phyloP scores from a whole-genome alignment of 2,888 invertebrate species.

The Nycteola revayana region DNA sequence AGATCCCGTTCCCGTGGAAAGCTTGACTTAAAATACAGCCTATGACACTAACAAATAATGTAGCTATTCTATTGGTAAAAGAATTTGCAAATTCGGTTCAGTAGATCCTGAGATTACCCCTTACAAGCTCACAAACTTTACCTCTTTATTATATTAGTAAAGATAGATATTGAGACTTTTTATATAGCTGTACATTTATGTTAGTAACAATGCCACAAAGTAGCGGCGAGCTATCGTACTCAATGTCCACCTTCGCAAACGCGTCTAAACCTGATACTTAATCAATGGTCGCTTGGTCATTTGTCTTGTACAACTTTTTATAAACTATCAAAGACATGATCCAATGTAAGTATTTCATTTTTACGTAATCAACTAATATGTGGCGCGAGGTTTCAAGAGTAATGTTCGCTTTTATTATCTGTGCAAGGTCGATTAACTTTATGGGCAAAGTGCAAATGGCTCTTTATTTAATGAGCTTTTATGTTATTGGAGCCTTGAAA shows the following conservation, averaged over 20 bases:
- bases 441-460: constrained; percentile 27
- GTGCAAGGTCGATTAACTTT: constrained; percentile 54
- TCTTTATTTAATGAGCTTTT: constrained; percentile 30
- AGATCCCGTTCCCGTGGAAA: no score
- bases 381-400: constrained; percentile 63
- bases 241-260: constrained; percentile 5
- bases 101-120: no score
- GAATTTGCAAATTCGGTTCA: no score
- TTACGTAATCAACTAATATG: constrained; percentile 63
- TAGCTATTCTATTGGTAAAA: no score
- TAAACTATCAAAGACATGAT: constrained; percentile 42
- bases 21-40: no score
- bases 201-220: no score
- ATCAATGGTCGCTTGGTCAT: constrained; percentile 40
- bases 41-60: no score
- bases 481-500: constrained; percentile 21
- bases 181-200: no score
- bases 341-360: constrained; percentile 47
- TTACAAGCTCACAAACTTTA: no score
- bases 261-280: constrained; percentile 45
- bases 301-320: constrained; percentile 60
- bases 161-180: no score
- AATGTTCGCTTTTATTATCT: constrained; percentile 55
- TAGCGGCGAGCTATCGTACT: no score
- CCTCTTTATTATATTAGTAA: no score